These are phyloP conservation scores for Lingula anatina DNA, from an alignment of 2,888 invertebrate genomes.

Conservation along the genomic window DNA sequence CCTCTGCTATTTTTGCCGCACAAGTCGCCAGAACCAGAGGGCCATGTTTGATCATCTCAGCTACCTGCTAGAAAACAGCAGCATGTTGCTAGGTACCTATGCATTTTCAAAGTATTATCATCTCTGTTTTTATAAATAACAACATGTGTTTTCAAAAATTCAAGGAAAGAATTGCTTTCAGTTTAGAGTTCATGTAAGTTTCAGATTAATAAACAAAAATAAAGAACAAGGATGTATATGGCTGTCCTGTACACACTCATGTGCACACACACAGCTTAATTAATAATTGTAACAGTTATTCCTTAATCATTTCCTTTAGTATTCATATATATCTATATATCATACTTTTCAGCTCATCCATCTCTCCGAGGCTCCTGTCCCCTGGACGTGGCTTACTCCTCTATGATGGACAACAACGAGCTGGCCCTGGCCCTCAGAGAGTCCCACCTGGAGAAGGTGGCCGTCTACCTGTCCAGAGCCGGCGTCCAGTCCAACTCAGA, in stretches of 20 bases:
- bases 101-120: no score
- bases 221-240: no score
- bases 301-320: no score
- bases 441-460: constrained; percentile 94
- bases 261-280: no score
- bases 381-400: constrained; percentile 96
- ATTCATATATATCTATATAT: no score
- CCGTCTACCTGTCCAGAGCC: constrained; percentile 93
- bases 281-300: no score
- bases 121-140: no score
- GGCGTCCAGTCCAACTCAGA: constrained; percentile 98
- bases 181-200: no score
- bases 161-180: no score
- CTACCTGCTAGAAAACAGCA: constrained; percentile 96
- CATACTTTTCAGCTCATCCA: constrained; percentile 70
- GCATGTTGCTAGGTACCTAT: constrained; percentile 71
- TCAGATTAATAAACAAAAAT: no score
- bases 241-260: no score
- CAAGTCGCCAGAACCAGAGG: constrained; percentile 96
- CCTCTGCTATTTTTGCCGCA: constrained; percentile 98
- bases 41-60: constrained; percentile 99
- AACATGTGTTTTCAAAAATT: no score
- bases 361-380: constrained; percentile 96
- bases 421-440: constrained; percentile 93
- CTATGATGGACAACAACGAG: constrained; percentile 99